Percentiles rank a stretch among this genome's conserved stretches.
Evolutionary conservation across 1,140 invertebrate genomes (phyloP).

Genomic region (Philotrypesis tridentata): DNA sequence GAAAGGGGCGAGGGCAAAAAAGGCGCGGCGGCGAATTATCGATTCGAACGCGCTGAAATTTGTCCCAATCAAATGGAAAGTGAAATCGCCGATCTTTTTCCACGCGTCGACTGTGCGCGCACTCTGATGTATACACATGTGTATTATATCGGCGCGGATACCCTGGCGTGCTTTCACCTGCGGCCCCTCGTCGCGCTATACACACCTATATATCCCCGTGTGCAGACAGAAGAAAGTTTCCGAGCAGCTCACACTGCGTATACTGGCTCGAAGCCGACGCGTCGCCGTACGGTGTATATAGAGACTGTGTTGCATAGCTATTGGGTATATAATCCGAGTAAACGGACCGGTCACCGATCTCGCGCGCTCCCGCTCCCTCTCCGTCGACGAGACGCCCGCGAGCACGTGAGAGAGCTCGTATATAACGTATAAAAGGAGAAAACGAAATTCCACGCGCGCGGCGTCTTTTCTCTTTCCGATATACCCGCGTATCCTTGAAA

Average conservation of each 20-base stretch:
- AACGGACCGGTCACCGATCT: neutral
- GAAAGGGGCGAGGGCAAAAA: neutral
- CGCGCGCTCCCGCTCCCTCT: no score
- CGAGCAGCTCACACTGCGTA: no score
- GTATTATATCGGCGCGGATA: neutral
- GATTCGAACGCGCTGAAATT: constrained; percentile 13
- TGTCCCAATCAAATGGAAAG: constrained; percentile 28
- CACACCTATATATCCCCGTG: no score
- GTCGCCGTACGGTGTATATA: neutral
- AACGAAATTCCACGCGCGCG: neutral
- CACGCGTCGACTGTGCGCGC: neutral
- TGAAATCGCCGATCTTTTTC: constrained; percentile 11
- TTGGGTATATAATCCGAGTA: neutral
- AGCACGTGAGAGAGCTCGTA: neutral
- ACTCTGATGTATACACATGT: no score
- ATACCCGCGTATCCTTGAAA: neutral
- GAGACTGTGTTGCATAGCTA: no score
- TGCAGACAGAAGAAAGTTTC: constrained; percentile 11
- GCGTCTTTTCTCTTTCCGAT: neutral
- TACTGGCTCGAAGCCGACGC: neutral
- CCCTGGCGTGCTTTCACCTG: constrained; percentile 39
- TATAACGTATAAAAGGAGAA: neutral
- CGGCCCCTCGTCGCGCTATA: neutral
- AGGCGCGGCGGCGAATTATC: neutral
- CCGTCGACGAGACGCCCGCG: no score